phyloP scores from a whole-genome alignment of 2,888 invertebrate species.

The Petrophora chlorosata region DNA sequence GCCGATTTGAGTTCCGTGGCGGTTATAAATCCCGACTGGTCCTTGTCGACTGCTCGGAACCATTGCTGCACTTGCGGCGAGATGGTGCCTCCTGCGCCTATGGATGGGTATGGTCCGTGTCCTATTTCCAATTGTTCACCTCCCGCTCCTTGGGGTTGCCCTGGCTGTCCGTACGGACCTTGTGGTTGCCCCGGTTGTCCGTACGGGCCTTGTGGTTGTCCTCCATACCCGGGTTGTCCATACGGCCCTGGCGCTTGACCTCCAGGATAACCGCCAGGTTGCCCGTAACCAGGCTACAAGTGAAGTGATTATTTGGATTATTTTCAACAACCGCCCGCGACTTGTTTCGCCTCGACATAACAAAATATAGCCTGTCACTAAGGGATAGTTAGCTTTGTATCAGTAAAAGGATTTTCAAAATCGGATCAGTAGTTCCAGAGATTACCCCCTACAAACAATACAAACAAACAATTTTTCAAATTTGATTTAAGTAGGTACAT shows the following conservation, averaged over 20 bases:
- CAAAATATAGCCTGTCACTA: no score
- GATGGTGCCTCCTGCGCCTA: slow-evolving; percentile 78
- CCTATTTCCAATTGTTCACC: slow-evolving; percentile 66
- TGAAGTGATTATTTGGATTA: no score
- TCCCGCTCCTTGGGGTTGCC: slow-evolving; percentile 50
- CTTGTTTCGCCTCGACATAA: no score
- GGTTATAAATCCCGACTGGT: slow-evolving; percentile 92
- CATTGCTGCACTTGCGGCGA: slow-evolving; percentile 92
- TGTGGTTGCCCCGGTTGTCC: slow-evolving; percentile 19
- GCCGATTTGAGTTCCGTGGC: slow-evolving; percentile 90
- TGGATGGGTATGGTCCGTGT: slow-evolving; percentile 76
- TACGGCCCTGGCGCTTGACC: slow-evolving; percentile 16
- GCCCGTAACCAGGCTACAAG: slow-evolving; percentile 14
- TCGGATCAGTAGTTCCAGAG: no score
- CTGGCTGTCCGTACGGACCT: slow-evolving; percentile 37
- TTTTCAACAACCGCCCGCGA: no score
- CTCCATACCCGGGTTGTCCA: slow-evolving; percentile 28
- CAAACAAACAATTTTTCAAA: no score
- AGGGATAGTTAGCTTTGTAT: no score
- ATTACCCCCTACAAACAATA: no score
- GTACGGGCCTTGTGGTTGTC: slow-evolving; percentile 20
- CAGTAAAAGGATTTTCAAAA: no score
- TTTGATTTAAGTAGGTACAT: no score
- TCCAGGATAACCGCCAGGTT: no score
- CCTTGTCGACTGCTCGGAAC: slow-evolving; percentile 93